Evolutionary conservation across 2,797 vertebrate genomes (phyloP), one percentile per base, ranked within the genome.

Genomic region (Lagorchestes hirsutus): DNA sequence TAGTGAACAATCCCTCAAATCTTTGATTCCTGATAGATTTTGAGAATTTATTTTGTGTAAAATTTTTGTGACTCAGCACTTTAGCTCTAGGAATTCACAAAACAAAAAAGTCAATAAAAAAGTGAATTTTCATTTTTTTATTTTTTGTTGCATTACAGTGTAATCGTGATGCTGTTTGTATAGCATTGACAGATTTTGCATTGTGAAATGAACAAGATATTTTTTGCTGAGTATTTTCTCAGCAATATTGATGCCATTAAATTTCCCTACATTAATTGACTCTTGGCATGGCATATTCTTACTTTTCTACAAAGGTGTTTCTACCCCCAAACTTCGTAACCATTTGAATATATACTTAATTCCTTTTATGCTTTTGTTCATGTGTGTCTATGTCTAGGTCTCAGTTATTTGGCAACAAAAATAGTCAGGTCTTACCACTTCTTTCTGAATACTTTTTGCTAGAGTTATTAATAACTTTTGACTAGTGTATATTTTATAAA

Each of bases 291-390:
- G 9, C 24, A 50, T 55, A 18, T 6, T 74, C 10, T 87, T 12
- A 18, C 13, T 94, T 97, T 94, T 92, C n/a, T 52, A 54, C 62
- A 92, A 57, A 59, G 29, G 1, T 62, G 5, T 95, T 95, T 94
- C 54, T 56, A 54, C 29, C 52, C 22, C 8, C 5, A 34, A 87
- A 55, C 13, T 92, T 12, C 92, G 95, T 93, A 90, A 50, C 13
- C 59, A 93, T 56, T 95, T 55, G 56, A 18, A 52, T 82, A 62
- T 91, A 13, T 92, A 29, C 22, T 94, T 52, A 16, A 91, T 96
- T 95, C 62, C 31, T 95, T 92, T 90, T 29, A 59, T 93, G 16
- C 40, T 46, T 96, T 0, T 91, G 54, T 12, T 93, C n/a, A 46
- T 92, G 4, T 50, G 58, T 31, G 92, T 50, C 50, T 90, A 11